Base-by-base conservation (phyloP, 2,888 invertebrate genomes). In the Meloe dianella region DNA sequence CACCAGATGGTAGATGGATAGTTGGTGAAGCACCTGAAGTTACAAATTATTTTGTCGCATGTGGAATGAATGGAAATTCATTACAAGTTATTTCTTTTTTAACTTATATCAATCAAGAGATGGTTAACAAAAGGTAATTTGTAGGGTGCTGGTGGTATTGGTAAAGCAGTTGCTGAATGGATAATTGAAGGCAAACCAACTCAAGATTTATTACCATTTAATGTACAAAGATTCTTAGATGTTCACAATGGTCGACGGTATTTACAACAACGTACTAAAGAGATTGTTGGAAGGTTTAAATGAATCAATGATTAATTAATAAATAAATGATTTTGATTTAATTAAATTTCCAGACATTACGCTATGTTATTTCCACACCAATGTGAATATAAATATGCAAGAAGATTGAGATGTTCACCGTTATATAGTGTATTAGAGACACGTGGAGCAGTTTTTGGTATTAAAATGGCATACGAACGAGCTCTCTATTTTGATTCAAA, bases 61-160 rank as follows among this genome's bases (percentile, higher is more conserved):
- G 89, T 67, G 92, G 91, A 29, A 89, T 91, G 89, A 90, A 90
- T 82, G 89, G 90, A 7, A 88, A 89, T 78, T 89, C 90, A 10
- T 82, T 91, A 56, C 90, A 89, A 72, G 77, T 73, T 59, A 32
- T 57, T 41, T 56, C 20, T 47, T 9, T 56, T 22, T 24, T 38
- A 30, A 56, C 32, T 20, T 1, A 30, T 29, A 47, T 9, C 8
- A 20, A 20, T 1, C 22, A 3, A 20, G 10, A 2, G 1, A 47
- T 47, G 2, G 4, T 27, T 4, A 27, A 27, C 4, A 41, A 47
- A 1, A 47, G 0, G 9, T 20, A 22, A 63, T 56, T 56, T 67
- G 63, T 71, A 81, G 80, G 89, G 89, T n/a, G 89, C 90, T 57
- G 91, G 90, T 65, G 91, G 91, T 4, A 88, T 91, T 60, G 92